phyloP scores from a whole-genome alignment of 2,888 invertebrate species.

The Pardosa pseudoannulata region DNA sequence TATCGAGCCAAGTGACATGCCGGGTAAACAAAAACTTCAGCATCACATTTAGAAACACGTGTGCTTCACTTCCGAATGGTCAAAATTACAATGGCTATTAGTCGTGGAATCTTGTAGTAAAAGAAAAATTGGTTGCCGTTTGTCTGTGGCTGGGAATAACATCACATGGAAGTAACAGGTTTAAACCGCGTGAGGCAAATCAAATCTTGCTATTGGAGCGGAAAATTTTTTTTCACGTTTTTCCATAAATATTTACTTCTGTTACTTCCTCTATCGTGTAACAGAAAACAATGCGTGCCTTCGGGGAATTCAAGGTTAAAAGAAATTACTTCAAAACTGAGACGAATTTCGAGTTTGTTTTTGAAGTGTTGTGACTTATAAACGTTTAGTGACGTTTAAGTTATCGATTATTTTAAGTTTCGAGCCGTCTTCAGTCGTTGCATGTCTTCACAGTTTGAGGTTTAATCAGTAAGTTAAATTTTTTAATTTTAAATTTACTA shows the following conservation, averaged over 20 bases:
- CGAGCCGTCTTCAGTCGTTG: too few relatives aligned
- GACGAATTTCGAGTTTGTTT: neutral
- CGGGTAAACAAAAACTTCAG: neutral
- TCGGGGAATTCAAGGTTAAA: constrained; percentile 5
- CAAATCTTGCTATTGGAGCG: neutral
- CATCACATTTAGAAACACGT: neutral
- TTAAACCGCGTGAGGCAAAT: constrained; percentile 10
- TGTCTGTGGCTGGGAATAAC: neutral
- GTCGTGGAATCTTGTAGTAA: neutral
- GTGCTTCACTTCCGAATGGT: neutral
- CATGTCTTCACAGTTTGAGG: too few relatives aligned
- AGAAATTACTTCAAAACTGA: neutral
- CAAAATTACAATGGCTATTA: neutral
- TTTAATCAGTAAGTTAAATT: too few relatives aligned
- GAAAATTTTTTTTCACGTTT: neutral
- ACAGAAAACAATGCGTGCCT: constrained; percentile 11
- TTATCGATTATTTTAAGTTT: too few relatives aligned
- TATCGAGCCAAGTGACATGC: neutral
- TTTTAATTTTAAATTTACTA: too few relatives aligned
- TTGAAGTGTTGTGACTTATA: too few relatives aligned
- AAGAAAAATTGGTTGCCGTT: neutral
- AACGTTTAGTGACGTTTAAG: too few relatives aligned
- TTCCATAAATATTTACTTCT: neutral
- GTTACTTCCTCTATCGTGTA: constrained; percentile 26
- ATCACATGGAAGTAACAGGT: constrained; percentile 33